A percentile compares a stretch with the other conserved stretches of the same genome.
phyloP scores from a whole-genome alignment of 2,888 invertebrate genomes.

The Netelia inedita region DNA sequence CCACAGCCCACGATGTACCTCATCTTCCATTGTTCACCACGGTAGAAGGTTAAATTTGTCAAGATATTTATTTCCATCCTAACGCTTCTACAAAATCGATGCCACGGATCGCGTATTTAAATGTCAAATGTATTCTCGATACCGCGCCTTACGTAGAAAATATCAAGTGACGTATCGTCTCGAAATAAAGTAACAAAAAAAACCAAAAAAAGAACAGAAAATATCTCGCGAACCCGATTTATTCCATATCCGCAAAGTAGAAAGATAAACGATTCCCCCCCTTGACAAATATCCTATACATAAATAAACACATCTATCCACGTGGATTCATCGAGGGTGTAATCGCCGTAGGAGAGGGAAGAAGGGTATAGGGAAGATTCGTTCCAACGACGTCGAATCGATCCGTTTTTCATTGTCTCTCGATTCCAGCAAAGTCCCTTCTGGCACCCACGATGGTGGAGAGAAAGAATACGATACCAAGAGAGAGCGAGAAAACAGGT shows the following conservation, averaged over 20 bases:
- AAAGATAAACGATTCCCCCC: background rate
- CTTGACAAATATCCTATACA: too few species aligned
- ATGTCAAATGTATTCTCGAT: constrained; percentile 1
- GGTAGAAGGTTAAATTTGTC: constrained; percentile 6
- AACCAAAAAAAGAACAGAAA: too few species aligned
- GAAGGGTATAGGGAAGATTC: background rate
- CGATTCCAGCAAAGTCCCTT: background rate
- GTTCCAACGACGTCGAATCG: constrained; percentile 15
- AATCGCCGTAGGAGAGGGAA: background rate
- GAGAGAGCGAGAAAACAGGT: constrained; percentile 15
- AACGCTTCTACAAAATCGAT: constrained; percentile 1
- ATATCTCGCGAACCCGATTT: background rate
- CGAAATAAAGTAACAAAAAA: too few species aligned
- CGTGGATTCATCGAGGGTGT: constrained; percentile 17
- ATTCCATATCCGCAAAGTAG: background rate
- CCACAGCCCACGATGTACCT: background rate
- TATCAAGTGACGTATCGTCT: too few species aligned
- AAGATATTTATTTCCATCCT: background rate
- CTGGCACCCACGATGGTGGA: background rate
- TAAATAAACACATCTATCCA: background rate
- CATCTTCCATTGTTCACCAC: constrained; percentile 18
- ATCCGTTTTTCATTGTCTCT: constrained; percentile 41
- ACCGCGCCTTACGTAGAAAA: too few species aligned
- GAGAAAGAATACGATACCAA: background rate
- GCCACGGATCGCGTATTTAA: background rate